Conservation (phyloP, 2,797 vertebrate species). For the Platyrinchus mystaceus region DNA sequence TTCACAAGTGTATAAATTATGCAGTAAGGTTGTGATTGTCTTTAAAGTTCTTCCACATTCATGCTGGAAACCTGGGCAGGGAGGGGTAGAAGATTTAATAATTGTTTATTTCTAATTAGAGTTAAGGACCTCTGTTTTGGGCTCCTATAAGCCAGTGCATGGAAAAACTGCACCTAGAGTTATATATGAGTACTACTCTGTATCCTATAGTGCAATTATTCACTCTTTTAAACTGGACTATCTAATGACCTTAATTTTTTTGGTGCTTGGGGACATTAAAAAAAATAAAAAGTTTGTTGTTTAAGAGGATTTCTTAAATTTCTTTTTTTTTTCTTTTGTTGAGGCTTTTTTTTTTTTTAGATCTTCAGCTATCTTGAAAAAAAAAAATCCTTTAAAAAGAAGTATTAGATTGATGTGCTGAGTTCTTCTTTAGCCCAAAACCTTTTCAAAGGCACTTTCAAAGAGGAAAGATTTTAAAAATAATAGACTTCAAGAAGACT, state of each 20-base stretch:
- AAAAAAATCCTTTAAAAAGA: neutral
- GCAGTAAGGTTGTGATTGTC: neutral
- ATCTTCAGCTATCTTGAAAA: neutral
- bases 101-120: neutral
- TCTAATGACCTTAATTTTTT: neutral
- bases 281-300: neutral
- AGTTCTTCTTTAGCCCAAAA: neutral
- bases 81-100: neutral
- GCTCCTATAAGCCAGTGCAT: neutral
- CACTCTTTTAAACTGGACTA: neutral
- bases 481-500: neutral
- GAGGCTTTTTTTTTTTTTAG: neutral
- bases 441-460: neutral
- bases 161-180: neutral
- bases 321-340: neutral
- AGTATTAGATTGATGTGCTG: neutral
- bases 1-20: rapidly evolving
- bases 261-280: neutral
- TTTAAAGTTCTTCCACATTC: neutral
- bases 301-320: neutral
- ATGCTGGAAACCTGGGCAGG: rapidly evolving
- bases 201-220: neutral
- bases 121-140: neutral
- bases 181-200: neutral
- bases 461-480: neutral